Conservation (phyloP, 2,797 vertebrate species). For the Gallirallus australis region DNA sequence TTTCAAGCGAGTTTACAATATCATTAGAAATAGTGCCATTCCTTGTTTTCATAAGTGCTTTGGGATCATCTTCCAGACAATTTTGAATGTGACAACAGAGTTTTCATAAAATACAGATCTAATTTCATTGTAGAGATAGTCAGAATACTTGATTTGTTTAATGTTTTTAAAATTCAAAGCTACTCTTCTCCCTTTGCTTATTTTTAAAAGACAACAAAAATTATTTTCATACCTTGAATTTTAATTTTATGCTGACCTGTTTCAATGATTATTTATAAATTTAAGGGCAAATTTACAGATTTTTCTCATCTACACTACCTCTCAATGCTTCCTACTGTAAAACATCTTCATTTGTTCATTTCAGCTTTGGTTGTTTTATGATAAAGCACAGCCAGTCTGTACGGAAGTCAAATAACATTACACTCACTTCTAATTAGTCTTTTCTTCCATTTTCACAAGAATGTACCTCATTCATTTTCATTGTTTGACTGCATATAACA, state of each 20-base stretch:
- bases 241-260: background rate
- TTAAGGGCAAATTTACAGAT: background rate
- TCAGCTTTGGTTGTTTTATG: conserved; percentile 16
- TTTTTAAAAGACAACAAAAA: background rate
- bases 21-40: background rate
- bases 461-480: conserved; percentile 27
- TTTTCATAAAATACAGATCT: background rate
- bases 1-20: background rate
- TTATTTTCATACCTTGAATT: background rate
- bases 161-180: background rate
- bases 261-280: background rate
- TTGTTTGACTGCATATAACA: conserved; percentile 14
- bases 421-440: conserved; percentile 29
- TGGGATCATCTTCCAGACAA: background rate
- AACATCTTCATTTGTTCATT: conserved; percentile 22
- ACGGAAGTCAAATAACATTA: conserved; percentile 47
- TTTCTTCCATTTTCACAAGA: conserved; percentile 35
- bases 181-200: background rate
- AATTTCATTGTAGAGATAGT: background rate
- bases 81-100: background rate
- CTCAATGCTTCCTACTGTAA: background rate
- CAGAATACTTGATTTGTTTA: background rate
- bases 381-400: background rate
- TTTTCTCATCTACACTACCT: background rate
- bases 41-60: background rate